Evolutionary conservation across 2,888 invertebrate genomes (phyloP), one percentile per base, ranked within the genome.

Genomic region (Salpingus planirostris): DNA sequence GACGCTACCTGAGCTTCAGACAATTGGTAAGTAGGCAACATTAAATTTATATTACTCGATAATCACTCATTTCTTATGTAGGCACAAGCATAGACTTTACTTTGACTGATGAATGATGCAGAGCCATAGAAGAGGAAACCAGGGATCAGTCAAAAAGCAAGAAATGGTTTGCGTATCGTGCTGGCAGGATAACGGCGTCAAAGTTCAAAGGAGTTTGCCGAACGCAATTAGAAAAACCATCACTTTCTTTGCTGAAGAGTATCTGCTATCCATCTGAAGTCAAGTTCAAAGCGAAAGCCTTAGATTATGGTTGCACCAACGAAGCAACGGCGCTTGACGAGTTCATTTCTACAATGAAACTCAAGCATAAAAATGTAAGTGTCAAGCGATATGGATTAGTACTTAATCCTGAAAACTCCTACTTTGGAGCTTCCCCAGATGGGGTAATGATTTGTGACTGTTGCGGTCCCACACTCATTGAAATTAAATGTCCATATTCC

Each of bases 401-500:
- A n/a, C n/a, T n/a, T n/a, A n/a, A n/a, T n/a, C n/a, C n/a, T n/a
- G n/a, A n/a, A n/a, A n/a, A n/a, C n/a, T n/a, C 38, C 2, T 25
- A 33, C 14, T 41, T 41, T 30, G 38, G 36, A 24, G 35, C 38
- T 11, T 36, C 32, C 8, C 41, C 41, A 3, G 38, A 42, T 25
- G 31, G 31, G 15, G 25, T 38, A 13, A 23, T 29, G 3, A 14
- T 24, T 8, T 38, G 41, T 22, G 32, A 27, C 11, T 34, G 33
- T 27, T 35, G 32, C 33, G 41, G 41, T 15, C 21, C 30, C 6
- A 30, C 32, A 11, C 34, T 32, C 21, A 24, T 38, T n/a, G 40
- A 40, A 31, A 31, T 40, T 7, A 38, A 40, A 21, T 40, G 40
- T 21, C 37, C 33, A 11, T 41, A 38, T 21, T 41, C 37, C 35